A percentile compares a stretch with the other conserved stretches of the same genome.
These are phyloP conservation scores for Ceramica pisi DNA, from an alignment of 2,888 invertebrate species.

Conservation along the genomic window DNA sequence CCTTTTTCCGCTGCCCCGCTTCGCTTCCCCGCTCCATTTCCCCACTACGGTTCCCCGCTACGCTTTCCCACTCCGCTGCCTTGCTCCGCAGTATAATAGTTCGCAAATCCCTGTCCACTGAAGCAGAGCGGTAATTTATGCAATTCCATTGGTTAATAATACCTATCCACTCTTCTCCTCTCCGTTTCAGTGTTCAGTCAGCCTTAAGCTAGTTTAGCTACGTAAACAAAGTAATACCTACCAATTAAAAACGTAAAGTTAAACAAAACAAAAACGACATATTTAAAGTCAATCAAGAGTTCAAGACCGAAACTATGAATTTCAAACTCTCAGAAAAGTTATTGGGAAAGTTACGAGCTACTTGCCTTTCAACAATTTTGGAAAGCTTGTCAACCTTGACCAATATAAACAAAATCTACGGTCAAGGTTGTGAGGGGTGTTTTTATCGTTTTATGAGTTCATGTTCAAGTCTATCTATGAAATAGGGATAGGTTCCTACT, in stretches of 20 bases:
- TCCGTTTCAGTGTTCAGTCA: too few relatives aligned
- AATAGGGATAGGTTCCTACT: background rate
- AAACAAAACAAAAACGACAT: background rate
- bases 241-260: background rate
- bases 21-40: too few relatives aligned
- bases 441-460: conserved; percentile 32
- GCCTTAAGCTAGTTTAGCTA: background rate
- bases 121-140: too few relatives aligned
- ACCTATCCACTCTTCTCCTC: too few relatives aligned
- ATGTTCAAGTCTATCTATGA: conserved; percentile 5
- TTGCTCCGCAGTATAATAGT: too few relatives aligned
- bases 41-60: too few relatives aligned
- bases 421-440: conserved; percentile 35
- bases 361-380: conserved; percentile 24
- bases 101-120: too few relatives aligned
- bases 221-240: background rate
- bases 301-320: conserved; percentile 10
- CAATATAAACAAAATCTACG: conserved; percentile 32
- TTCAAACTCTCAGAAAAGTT: conserved; percentile 1
- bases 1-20: too few relatives aligned
- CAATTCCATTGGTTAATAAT: too few relatives aligned
- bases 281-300: background rate
- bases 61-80: too few relatives aligned
- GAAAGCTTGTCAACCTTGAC: conserved; percentile 39
- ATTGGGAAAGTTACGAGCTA: background rate